Evolutionary conservation across 2,797 vertebrate species (phyloP).

Genomic region (Muraenolepis orangiensis): DNA sequence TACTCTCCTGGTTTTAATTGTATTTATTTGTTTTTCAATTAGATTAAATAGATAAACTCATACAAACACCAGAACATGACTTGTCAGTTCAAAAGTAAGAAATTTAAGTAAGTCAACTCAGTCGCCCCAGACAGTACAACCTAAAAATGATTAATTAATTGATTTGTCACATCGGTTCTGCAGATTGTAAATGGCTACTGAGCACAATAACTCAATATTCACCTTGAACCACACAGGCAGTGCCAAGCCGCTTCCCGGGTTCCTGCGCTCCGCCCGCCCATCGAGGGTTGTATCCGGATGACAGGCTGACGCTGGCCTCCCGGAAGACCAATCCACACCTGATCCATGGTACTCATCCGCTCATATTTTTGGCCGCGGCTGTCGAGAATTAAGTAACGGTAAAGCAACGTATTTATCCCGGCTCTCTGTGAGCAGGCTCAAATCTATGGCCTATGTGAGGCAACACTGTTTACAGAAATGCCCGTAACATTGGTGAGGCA

Average conservation of each 20-base stretch:
- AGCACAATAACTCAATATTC: neutral
- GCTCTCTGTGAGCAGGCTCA: neutral
- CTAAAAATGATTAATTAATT: neutral
- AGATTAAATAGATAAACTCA: neutral
- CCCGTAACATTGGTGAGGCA: conserved; percentile 12
- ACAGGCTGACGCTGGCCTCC: too few relatives aligned
- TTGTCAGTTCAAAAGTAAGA: conserved; percentile 24
- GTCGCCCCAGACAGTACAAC: neutral
- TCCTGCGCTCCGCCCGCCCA: too few relatives aligned
- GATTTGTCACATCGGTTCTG: neutral
- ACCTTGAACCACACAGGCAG: neutral
- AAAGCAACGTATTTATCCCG: neutral
- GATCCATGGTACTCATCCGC: neutral
- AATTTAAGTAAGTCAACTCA: neutral
- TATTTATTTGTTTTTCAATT: neutral
- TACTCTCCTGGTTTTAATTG: neutral
- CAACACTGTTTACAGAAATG: neutral
- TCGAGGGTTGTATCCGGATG: too few relatives aligned
- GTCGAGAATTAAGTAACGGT: neutral
- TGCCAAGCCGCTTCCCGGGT: too few relatives aligned
- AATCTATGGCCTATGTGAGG: neutral
- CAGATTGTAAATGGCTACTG: neutral
- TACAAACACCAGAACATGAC: neutral
- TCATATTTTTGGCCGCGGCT: neutral
- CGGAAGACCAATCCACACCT: neutral